Evolutionary conservation across 2,888 invertebrate species (phyloP), one percentile per base, ranked within the genome.

Genomic region (Diadegma fenestrale): DNA sequence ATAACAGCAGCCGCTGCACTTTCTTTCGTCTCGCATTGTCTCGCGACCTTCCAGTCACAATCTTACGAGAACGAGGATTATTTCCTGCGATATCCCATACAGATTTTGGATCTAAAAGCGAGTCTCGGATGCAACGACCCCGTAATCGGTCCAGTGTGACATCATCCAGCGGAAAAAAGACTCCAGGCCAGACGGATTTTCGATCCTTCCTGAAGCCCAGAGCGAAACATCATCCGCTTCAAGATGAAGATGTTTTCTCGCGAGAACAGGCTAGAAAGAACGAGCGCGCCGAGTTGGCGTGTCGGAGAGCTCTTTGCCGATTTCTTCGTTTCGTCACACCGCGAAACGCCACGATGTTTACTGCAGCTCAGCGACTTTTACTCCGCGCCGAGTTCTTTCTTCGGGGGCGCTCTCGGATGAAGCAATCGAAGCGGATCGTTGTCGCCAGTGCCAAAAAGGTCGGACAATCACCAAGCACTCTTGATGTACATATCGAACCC

Each of bases 291-390:
- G 58, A 84, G 79, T 58, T 68, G 86, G 64, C 80, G 66, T 77
- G 84, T 81, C 80, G 64, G 76, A 63, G 37, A 63, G 37, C 71
- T 58, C 54, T 80, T 77, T 76, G 80, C 64, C 72, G 63, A 77
- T 80, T 80, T 77, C 75, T 71, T 68, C 80, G 63, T 84, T 84
- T 84, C 84, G 84, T 84, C 78, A 84, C 84, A 84, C 72, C 45
- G 78, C 68, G 73, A 81, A 81, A 82, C 78, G 51, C 63, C 33
- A 6, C 71, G 64, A 71, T 76, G 51, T 80, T 64, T 61, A 64
- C 54, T 43, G 80, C 73, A 37, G 63, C 71, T 84, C 58, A 77
- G 30, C 37, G 54, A 64, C 76, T 75, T n/a, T n/a, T 48, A 71
- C 76, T 64, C 43, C 63, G 26, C 33, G 33, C 33, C 63, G 64